phyloP scores from a whole-genome alignment of 2,888 invertebrate genomes.

The Oligia latruncula region DNA sequence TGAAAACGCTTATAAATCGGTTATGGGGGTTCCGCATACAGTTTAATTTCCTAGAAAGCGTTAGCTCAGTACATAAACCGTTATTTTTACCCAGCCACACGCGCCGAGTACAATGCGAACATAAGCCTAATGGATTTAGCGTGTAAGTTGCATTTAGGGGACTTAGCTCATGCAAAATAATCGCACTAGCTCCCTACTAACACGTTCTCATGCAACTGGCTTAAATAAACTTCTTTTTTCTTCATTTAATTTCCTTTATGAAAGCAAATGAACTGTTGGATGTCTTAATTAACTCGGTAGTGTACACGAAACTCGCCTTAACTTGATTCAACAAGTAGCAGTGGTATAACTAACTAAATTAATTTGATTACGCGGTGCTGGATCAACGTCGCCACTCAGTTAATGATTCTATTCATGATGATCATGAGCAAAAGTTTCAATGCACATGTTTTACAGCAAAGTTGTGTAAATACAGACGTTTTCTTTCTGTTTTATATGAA shows the following conservation, averaged over 20 bases:
- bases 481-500: slow-evolving; percentile 23
- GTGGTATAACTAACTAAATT: slow-evolving; percentile 57
- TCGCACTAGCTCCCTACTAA: slow-evolving; percentile 63
- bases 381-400: slow-evolving; percentile 35
- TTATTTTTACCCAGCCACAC: slow-evolving; percentile 67
- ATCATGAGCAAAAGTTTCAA: slow-evolving; percentile 42
- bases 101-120: slow-evolving; percentile 63
- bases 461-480: slow-evolving; percentile 21
- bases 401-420: slow-evolving; percentile 53
- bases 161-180: slow-evolving; percentile 75
- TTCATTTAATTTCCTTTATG: slow-evolving; percentile 56
- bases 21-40: slow-evolving; percentile 54
- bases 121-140: slow-evolving; percentile 84
- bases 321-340: slow-evolving; percentile 65
- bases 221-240: slow-evolving; percentile 58
- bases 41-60: slow-evolving; percentile 69
- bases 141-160: slow-evolving; percentile 82
- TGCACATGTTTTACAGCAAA: slow-evolving; percentile 12
- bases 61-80: slow-evolving; percentile 67
- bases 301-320: slow-evolving; percentile 62
- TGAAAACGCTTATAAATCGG: slow-evolving; percentile 62
- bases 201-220: slow-evolving; percentile 63
- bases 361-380: slow-evolving; percentile 55
- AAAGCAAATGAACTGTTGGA: slow-evolving; percentile 63
- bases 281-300: slow-evolving; percentile 63